Evolutionary conservation across 2,797 vertebrate genomes (phyloP).

Genomic region (Spinus olivaceus): DNA sequence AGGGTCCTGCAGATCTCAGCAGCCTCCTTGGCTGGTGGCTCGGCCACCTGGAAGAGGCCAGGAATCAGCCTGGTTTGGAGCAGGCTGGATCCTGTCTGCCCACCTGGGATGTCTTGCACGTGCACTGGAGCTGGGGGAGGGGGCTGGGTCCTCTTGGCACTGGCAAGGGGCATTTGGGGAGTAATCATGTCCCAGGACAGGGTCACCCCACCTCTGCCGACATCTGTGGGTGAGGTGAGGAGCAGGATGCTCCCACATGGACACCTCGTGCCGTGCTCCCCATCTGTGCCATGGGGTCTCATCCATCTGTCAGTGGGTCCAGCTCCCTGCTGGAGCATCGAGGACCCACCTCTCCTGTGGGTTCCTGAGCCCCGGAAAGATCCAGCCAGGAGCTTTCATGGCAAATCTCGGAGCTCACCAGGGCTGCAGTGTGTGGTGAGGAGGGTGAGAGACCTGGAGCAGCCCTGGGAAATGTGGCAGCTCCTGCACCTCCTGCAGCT

Average conservation of each 20-base stretch:
- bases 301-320: not conserved
- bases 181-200: fast-evolving
- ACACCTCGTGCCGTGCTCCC: fast-evolving
- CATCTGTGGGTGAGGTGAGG: fast-evolving
- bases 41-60: not conserved
- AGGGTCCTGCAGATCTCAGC: constrained; percentile 30
- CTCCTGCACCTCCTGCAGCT: not conserved
- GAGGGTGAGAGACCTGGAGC: not conserved
- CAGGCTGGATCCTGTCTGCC: fast-evolving
- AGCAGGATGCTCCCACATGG: not conserved
- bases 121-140: fast-evolving
- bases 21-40: constrained; percentile 13
- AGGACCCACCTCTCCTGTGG: fast-evolving
- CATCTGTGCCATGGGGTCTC: fast-evolving
- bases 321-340: not conserved
- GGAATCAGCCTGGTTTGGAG: not conserved
- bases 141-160: not conserved
- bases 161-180: fast-evolving
- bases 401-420: not conserved
- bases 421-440: not conserved
- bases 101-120: fast-evolving
- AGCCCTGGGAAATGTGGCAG: not conserved
- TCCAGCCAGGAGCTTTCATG: fast-evolving
- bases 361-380: fast-evolving
- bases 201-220: not conserved